These are phyloP conservation scores for Coptodon rendalli DNA, from an alignment of 2,113 vertebrate species.

Conservation along the genomic window DNA sequence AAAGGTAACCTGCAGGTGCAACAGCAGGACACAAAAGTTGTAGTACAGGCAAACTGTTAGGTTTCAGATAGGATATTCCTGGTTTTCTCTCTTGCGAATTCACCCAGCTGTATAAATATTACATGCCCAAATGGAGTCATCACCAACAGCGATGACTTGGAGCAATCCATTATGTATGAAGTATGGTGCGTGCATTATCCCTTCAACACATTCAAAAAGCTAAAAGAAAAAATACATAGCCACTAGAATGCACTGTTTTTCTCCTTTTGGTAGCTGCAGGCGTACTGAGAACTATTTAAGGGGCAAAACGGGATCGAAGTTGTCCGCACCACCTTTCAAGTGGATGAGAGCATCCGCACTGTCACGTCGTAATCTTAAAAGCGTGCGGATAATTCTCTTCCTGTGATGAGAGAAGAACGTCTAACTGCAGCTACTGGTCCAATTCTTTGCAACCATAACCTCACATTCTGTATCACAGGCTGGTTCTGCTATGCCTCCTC, in stretches of 20 bases:
- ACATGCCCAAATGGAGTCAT: slow-evolving; percentile 38
- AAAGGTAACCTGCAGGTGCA: neutral
- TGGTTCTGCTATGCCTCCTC: slow-evolving; percentile 12
- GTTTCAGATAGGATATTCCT: slow-evolving; percentile 14
- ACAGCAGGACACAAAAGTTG: neutral
- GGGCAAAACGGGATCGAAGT: slow-evolving; percentile 16
- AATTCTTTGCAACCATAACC: slow-evolving; percentile 4
- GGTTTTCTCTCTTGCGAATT: slow-evolving; percentile 5
- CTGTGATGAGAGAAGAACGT: slow-evolving; percentile 1
- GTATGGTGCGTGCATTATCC: neutral
- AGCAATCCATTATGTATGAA: slow-evolving; percentile 28
- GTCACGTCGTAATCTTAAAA: slow-evolving; percentile 2
- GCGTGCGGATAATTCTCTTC: slow-evolving; percentile 6
- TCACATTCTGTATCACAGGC: slow-evolving; percentile 18
- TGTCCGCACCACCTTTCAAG: neutral
- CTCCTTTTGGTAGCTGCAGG: neutral
- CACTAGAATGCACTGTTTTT: neutral
- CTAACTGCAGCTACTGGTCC: slow-evolving; percentile 14
- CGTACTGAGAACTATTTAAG: neutral
- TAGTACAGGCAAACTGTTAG: neutral
- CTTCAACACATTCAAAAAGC: slow-evolving; percentile 17
- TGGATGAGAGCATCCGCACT: neutral
- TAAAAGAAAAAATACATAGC: neutral
- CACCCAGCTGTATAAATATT: slow-evolving; percentile 29
- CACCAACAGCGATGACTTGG: neutral